These are phyloP conservation scores for Campaea margaritaria DNA, from an alignment of 2,888 invertebrate species.

Conservation along the genomic window DNA sequence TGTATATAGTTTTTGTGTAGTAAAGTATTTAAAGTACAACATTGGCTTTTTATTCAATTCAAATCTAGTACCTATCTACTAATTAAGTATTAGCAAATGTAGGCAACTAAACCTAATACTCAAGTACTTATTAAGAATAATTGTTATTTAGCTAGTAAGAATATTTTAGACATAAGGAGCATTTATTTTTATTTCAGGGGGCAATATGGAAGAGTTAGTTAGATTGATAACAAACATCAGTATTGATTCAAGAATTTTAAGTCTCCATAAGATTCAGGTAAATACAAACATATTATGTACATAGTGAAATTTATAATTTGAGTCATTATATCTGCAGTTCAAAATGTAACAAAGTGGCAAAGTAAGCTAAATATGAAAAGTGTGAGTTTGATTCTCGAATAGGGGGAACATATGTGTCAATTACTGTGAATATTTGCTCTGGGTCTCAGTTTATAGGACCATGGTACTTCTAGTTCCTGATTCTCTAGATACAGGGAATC, in stretches of 20 bases:
- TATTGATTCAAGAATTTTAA: conserved; percentile 30
- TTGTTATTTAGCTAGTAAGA: conserved; percentile 1
- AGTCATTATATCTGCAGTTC: too few relatives aligned
- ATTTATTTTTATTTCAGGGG: conserved; percentile 45
- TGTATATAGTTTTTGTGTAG: conserved; percentile 76
- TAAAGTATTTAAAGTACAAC: conserved; percentile 64
- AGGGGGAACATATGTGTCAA: too few relatives aligned
- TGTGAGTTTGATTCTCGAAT: too few relatives aligned
- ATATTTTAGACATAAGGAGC: conserved; percentile 19
- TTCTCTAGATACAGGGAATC: too few relatives aligned
- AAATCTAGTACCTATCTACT: neutral
- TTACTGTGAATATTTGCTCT: too few relatives aligned
- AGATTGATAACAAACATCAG: conserved; percentile 31
- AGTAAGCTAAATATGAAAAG: too few relatives aligned
- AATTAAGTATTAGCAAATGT: neutral
- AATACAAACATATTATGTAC: conserved; percentile 15
- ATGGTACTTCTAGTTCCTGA: too few relatives aligned
- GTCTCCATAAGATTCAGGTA: conserved; percentile 63
- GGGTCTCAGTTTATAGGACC: too few relatives aligned
- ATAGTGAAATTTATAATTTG: neutral
- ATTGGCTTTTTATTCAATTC: conserved; percentile 61
- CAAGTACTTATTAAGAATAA: neutral
- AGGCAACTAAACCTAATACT: neutral
- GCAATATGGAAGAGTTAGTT: conserved; percentile 54
- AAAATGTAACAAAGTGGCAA: too few relatives aligned